Conservation (phyloP, 2,888 invertebrate species). For the Thera obeliscata region DNA sequence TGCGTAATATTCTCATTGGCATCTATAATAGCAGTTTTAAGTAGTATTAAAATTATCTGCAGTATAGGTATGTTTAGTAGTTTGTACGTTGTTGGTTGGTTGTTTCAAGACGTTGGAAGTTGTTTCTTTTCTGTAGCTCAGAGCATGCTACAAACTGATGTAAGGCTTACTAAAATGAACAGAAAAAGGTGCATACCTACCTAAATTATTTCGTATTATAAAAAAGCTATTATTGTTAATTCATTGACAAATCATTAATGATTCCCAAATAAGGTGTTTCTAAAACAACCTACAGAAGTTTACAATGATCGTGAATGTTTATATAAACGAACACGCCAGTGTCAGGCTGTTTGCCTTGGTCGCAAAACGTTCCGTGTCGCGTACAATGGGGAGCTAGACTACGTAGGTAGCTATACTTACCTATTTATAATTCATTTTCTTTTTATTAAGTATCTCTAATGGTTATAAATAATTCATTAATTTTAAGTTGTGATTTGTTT, state of each 20-base stretch:
- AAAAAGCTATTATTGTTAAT: conserved; percentile 1
- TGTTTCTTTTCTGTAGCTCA: too few species aligned
- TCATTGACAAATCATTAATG: conserved; percentile 17
- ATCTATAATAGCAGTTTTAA: too few species aligned
- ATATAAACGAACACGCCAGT: conserved; percentile 44
- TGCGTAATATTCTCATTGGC: too few species aligned
- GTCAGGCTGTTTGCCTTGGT: conserved; percentile 55
- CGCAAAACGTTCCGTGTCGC: conserved; percentile 49
- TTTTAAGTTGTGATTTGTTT: too few species aligned
- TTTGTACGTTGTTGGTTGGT: too few species aligned
- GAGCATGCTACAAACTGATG: too few species aligned
- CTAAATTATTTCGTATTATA: background rate
- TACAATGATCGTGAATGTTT: conserved; percentile 40
- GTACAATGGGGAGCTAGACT: conserved; percentile 28
- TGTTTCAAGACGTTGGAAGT: too few species aligned
- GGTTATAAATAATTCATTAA: background rate
- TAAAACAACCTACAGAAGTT: conserved; percentile 46
- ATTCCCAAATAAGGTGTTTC: conserved; percentile 44
- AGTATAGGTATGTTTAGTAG: too few species aligned
- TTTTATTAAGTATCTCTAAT: conserved; percentile 5
- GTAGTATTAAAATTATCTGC: too few species aligned
- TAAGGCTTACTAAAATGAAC: too few species aligned
- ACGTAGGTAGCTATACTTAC: background rate
- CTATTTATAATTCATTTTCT: background rate
- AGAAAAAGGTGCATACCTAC: too few species aligned